Evolutionary conservation across 1,140 invertebrate species (phyloP).

Genomic region (Aphelenchoides besseyi): DNA sequence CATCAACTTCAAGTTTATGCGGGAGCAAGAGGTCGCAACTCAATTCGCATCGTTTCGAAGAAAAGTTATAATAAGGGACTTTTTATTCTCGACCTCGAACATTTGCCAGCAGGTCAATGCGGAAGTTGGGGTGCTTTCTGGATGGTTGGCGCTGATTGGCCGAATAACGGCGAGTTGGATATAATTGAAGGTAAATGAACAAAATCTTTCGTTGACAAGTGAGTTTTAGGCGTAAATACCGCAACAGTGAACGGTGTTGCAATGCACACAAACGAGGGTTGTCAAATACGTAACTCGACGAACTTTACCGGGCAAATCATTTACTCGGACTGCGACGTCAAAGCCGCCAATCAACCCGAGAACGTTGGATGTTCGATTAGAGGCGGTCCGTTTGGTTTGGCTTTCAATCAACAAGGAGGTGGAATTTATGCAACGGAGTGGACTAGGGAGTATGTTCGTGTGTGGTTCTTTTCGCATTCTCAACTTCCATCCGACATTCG

Average conservation of each 20-base stretch:
- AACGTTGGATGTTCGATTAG: conserved; percentile 3
- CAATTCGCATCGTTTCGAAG: background rate
- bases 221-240: conserved; percentile 1
- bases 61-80: background rate
- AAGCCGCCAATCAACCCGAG: background rate
- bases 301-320: background rate
- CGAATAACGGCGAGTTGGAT: background rate
- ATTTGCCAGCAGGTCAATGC: background rate
- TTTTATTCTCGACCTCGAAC: background rate
- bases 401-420: background rate
- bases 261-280: background rate
- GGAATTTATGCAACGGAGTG: conserved; percentile 3
- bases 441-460: background rate
- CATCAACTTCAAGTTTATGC: background rate
- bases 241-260: background rate
- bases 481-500: background rate
- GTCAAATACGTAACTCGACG: background rate
- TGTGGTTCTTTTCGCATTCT: background rate
- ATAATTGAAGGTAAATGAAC: background rate
- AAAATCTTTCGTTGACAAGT: background rate
- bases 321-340: background rate
- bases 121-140: background rate
- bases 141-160: background rate
- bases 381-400: background rate
- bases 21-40: background rate